Percentiles rank a stretch among this genome's conserved stretches.
phyloP scores from a whole-genome alignment of 2,888 invertebrate species.

The Lacanobia wlatinum region DNA sequence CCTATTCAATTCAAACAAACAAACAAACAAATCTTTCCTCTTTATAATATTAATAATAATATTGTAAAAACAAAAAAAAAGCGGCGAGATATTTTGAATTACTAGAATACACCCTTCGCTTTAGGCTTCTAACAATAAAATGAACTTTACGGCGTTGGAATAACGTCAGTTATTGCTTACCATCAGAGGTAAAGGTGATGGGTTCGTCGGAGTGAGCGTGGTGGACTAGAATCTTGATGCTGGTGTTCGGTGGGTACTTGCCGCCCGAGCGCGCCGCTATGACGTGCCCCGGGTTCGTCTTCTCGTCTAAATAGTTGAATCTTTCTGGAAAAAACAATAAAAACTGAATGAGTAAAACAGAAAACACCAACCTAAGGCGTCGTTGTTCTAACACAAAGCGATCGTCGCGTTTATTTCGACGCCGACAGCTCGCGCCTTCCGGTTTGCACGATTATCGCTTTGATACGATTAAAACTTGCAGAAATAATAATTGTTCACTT shows the following conservation, averaged over 20 bases:
- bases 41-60: too few relatives aligned
- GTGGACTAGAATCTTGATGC: slow-evolving; percentile 96
- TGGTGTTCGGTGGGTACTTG: slow-evolving; percentile 94
- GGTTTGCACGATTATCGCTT: too few relatives aligned
- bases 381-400: too few relatives aligned
- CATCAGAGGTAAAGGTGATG: slow-evolving; percentile 95
- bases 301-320: slow-evolving; percentile 94
- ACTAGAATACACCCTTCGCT: too few relatives aligned
- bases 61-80: too few relatives aligned
- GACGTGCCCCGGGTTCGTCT: slow-evolving; percentile 96
- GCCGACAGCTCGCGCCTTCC: too few relatives aligned
- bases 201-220: slow-evolving; percentile 92
- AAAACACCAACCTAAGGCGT: background rate
- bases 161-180: background rate
- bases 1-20: too few relatives aligned
- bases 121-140: background rate
- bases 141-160: background rate
- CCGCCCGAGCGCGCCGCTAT: slow-evolving; percentile 96
- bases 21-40: too few relatives aligned
- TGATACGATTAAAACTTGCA: background rate
- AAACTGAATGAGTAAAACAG: background rate
- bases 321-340: slow-evolving; percentile 89
- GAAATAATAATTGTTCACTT: slow-evolving; percentile 75
- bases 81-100: too few relatives aligned
- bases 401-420: too few relatives aligned